A percentile compares a stretch with the other conserved stretches of the same genome.
Evolutionary conservation across 2,113 vertebrate species (phyloP).

Genomic region (Erinaceus europaeus): DNA sequence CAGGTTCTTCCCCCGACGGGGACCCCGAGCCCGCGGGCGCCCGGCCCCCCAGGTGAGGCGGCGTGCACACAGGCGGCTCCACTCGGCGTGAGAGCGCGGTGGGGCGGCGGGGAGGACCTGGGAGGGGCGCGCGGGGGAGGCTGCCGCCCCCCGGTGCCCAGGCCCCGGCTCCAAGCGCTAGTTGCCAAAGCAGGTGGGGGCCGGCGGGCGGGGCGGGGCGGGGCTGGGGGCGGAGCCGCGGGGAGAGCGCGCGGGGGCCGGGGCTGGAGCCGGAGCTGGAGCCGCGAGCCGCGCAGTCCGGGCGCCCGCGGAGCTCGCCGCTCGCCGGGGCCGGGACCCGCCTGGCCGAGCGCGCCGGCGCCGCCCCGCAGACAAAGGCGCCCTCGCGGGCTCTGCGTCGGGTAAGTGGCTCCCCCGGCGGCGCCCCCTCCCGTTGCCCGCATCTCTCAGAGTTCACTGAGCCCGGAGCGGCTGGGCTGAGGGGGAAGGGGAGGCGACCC

Average conservation of each 20-base stretch:
- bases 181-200: slow-evolving; percentile 69
- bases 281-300: neutral
- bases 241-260: neutral
- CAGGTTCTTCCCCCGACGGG: too few species aligned
- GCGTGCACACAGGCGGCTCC: too few species aligned
- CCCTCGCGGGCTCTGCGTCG: slow-evolving; percentile 39
- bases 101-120: neutral
- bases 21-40: neutral
- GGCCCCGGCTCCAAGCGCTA: neutral
- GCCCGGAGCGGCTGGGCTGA: neutral
- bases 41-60: slow-evolving; percentile 20
- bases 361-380: slow-evolving; percentile 69
- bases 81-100: neutral
- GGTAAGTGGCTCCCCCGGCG: slow-evolving; percentile 60
- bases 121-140: neutral
- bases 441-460: slow-evolving; percentile 31
- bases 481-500: neutral
- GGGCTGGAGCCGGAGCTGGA: neutral
- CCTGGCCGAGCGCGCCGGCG: slow-evolving; percentile 59
- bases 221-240: neutral
- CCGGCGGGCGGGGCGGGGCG: neutral
- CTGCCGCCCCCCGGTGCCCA: neutral
- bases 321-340: slow-evolving; percentile 35
- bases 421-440: neutral
- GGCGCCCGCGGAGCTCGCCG: neutral